Evolutionary conservation across 2,888 invertebrate genomes (phyloP).

Genomic region (Lepidonotus clava): DNA sequence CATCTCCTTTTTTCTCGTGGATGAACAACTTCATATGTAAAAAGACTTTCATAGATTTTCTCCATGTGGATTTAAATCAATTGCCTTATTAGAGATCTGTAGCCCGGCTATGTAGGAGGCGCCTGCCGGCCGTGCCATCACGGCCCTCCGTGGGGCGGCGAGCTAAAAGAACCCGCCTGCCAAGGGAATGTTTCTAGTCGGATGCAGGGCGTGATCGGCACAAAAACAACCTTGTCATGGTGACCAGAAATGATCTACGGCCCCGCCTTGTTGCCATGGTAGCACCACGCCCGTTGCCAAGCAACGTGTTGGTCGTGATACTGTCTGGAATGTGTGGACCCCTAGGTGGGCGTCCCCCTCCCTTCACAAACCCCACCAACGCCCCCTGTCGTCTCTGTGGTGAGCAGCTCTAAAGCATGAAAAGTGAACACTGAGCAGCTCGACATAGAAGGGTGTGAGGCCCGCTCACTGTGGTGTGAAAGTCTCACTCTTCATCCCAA

Average conservation of each 20-base stretch:
- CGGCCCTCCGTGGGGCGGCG: not conserved
- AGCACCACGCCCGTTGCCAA: constrained; percentile 27
- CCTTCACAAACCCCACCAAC: no score
- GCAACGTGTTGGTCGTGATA: not conserved
- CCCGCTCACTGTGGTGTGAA: no score
- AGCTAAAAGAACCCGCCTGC: constrained; percentile 5
- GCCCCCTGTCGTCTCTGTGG: no score
- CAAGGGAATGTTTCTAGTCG: constrained; percentile 2
- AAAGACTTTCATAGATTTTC: no score
- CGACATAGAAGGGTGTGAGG: no score
- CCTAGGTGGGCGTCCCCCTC: no score
- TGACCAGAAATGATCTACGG: constrained; percentile 35
- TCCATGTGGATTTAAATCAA: not conserved
- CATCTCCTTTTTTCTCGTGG: no score
- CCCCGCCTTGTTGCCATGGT: constrained; percentile 16
- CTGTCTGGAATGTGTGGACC: constrained; percentile 30
- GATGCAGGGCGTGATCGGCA: not conserved
- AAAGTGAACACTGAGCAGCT: no score
- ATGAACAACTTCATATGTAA: no score
- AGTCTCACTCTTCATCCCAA: not conserved
- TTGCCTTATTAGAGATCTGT: not conserved
- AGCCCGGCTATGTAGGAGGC: not conserved
- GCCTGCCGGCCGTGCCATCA: not conserved
- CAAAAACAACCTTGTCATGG: constrained; percentile 42
- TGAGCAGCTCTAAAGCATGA: no score